Percentiles rank a stretch among this genome's conserved stretches.
These are phyloP conservation scores for Malacosoma neustria DNA, from an alignment of 2,888 invertebrate genomes.

Conservation along the genomic window DNA sequence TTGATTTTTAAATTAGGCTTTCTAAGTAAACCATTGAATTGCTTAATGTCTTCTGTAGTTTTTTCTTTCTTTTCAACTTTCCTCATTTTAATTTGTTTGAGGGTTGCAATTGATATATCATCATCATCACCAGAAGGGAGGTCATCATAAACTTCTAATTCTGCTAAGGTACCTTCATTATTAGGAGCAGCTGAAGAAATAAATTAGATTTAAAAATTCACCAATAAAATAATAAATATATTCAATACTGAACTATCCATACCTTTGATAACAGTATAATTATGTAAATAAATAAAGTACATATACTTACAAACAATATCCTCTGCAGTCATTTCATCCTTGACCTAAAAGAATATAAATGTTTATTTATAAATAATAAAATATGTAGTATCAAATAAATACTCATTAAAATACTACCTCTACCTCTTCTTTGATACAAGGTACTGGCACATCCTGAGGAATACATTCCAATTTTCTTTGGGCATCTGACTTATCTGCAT, in stretches of 20 bases:
- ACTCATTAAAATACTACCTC: too few species aligned
- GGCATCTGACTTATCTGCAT: constrained; percentile 22
- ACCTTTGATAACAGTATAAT: too few species aligned
- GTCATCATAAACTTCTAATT: constrained; percentile 23
- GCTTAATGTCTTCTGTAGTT: constrained; percentile 29
- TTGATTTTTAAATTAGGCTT: constrained; percentile 46
- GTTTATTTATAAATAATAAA: too few species aligned
- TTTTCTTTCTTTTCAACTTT: constrained; percentile 31
- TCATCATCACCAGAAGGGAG: constrained; percentile 31
- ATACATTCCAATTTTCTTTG: constrained; percentile 33
- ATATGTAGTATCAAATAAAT: too few species aligned
- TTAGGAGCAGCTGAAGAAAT: constrained; percentile 34
- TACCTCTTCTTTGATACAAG: constrained; percentile 49
- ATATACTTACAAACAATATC: constrained; percentile 56
- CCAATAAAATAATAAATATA: too few species aligned
- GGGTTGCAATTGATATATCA: constrained; percentile 44
- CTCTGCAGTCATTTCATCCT: constrained; percentile 51
- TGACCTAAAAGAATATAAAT: constrained; percentile 39
- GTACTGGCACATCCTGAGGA: constrained; percentile 15
- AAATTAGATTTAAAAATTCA: too few species aligned
- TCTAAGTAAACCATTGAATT: constrained; percentile 40
- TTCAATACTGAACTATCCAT: too few species aligned
- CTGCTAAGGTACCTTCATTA: constrained; percentile 29
- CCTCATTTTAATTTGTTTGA: constrained; percentile 42
- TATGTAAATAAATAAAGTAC: too few species aligned